These are phyloP conservation scores for Loriculus beryllinus DNA, from an alignment of 2,797 vertebrate species.

Conservation along the genomic window DNA sequence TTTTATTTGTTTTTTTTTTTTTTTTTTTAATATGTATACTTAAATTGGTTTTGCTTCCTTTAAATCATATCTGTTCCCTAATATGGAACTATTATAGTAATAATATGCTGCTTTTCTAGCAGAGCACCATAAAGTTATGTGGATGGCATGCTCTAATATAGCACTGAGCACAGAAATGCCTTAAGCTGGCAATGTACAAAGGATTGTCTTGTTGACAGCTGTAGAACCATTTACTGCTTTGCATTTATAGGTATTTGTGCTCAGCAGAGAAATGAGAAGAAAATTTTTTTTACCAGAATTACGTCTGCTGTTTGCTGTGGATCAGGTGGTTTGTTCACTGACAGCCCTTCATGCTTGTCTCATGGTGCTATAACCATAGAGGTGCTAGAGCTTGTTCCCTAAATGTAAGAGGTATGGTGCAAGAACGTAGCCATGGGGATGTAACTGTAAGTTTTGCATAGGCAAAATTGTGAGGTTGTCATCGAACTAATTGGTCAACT, in stretches of 20 bases:
- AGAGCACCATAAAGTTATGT: background rate
- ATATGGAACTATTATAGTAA: background rate
- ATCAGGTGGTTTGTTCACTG: background rate
- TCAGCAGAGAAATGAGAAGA: background rate
- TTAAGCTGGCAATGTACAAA: background rate
- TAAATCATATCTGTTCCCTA: background rate
- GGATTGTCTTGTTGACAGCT: background rate
- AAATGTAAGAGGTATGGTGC: background rate
- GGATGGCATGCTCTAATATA: background rate
- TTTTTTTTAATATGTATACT: background rate
- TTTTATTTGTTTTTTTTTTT: no score
- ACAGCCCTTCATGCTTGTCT: background rate
- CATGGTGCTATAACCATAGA: background rate
- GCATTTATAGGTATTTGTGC: background rate
- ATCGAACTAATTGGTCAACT: background rate
- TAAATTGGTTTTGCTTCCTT: background rate
- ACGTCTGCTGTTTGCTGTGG: background rate
- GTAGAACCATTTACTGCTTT: background rate
- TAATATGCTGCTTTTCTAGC: background rate
- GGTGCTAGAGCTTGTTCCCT: background rate
- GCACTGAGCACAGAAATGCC: background rate
- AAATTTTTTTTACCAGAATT: background rate
- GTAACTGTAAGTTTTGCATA: background rate
- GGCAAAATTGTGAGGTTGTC: background rate
- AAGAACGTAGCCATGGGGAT: background rate